phyloP scores from a whole-genome alignment of 2,113 vertebrate genomes.

The Saguinus imperator region DNA sequence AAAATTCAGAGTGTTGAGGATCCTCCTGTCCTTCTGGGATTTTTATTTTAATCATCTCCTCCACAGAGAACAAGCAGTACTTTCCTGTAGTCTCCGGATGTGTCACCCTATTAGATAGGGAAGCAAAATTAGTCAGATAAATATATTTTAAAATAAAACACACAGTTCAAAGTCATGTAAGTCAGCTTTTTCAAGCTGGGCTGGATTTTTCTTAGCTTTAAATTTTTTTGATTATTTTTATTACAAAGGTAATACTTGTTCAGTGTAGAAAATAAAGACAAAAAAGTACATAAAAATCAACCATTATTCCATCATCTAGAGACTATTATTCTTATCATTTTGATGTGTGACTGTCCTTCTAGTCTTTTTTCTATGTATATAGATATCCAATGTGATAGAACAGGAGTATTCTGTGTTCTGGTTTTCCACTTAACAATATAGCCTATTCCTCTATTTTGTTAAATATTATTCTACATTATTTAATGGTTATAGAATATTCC shows the following conservation, averaged over 20 bases:
- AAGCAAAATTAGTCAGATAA: constrained; percentile 12
- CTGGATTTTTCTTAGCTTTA: constrained; percentile 1
- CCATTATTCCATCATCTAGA: background rate
- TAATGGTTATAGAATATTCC: constrained; percentile 6
- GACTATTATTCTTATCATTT: background rate
- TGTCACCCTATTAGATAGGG: constrained; percentile 88
- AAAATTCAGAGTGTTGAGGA: background rate
- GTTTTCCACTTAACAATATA: background rate
- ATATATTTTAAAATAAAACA: background rate
- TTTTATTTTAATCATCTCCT: constrained; percentile 85
- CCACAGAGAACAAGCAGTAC: constrained; percentile 94
- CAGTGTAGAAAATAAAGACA: constrained; percentile 2
- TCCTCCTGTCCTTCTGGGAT: constrained; percentile 20
- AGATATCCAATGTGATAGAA: background rate
- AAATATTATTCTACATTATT: constrained; percentile 23
- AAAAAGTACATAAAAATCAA: constrained; percentile 22
- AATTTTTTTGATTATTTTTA: background rate
- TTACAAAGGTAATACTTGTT: constrained; percentile 14
- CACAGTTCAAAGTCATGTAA: background rate
- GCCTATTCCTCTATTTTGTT: background rate
- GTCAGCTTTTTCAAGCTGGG: constrained; percentile 17
- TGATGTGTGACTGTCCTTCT: background rate
- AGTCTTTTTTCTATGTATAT: background rate
- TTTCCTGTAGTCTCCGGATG: constrained; percentile 96
- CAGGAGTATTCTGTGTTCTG: background rate